A percentile compares a stretch with the other conserved stretches of the same genome.
Evolutionary conservation across 1,140 invertebrate genomes (phyloP).

Genomic region (Uloborus diversus): DNA sequence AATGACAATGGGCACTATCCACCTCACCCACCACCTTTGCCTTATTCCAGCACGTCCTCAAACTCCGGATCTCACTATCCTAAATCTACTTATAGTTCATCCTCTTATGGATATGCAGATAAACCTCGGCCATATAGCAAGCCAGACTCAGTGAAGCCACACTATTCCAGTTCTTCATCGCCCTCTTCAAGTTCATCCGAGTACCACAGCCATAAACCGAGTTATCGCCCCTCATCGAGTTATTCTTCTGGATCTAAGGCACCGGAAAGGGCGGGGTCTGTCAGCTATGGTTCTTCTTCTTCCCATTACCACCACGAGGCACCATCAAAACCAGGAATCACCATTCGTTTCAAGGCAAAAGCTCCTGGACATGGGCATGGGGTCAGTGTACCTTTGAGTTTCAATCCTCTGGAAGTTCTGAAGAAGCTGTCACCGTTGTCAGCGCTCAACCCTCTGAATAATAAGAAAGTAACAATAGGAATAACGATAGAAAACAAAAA

Average conservation of each 20-base stretch:
- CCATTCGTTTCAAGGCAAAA: constrained; percentile 29
- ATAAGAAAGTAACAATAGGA: constrained; percentile 49
- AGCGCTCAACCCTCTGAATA: constrained; percentile 30
- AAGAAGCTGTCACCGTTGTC: constrained; percentile 31
- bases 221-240: constrained; percentile 3
- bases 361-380: constrained; percentile 1
- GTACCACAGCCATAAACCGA: constrained; percentile 14
- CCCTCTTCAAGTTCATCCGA: neutral
- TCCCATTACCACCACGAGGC: neutral
- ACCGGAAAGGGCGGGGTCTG: constrained; percentile 30
- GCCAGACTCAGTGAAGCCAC: neutral
- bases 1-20: neutral
- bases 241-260: constrained; percentile 16
- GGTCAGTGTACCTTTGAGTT: constrained; percentile 21
- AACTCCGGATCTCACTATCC: neutral
- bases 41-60: constrained; percentile 2
- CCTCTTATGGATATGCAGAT: no score
- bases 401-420: constrained; percentile 38
- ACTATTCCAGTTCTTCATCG: neutral
- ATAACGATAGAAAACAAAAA: constrained; percentile 51
- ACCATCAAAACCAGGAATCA: constrained; percentile 23
- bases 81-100: neutral
- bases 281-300: constrained; percentile 5
- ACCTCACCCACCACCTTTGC: constrained; percentile 14
- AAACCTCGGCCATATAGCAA: neutral